Conservation (phyloP, 2,113 vertebrate species). For the Eolophus roseicapilla region DNA sequence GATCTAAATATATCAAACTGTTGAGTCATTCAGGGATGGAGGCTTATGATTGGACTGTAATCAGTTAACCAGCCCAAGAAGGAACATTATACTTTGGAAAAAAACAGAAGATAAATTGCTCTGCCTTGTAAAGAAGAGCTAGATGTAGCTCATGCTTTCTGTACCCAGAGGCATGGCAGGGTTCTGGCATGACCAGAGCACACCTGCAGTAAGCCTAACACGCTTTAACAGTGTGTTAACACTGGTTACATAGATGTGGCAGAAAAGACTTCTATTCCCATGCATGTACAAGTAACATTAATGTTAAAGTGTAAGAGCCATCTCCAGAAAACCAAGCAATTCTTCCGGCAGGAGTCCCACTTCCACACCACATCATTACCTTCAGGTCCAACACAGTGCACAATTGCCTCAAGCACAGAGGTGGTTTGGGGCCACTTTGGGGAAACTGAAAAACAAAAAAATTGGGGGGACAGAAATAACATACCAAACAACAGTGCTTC, state of each 20-base stretch:
- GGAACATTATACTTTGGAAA: not conserved
- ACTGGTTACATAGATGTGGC: not conserved
- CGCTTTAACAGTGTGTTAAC: not conserved
- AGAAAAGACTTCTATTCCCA: not conserved
- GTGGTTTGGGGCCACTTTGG: too few relatives aligned
- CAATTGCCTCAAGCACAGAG: not conserved
- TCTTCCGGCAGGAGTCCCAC: not conserved
- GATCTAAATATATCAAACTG: not conserved
- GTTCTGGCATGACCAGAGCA: not conserved
- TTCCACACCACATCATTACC: not conserved
- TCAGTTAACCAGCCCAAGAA: not conserved
- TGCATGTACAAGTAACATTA: not conserved
- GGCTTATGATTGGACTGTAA: too few relatives aligned
- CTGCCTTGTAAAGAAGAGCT: not conserved
- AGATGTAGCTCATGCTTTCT: not conserved
- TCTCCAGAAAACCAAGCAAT: not conserved
- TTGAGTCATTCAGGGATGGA: not conserved
- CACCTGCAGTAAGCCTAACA: not conserved
- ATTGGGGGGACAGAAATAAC: not conserved
- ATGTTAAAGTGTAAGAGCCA: not conserved
- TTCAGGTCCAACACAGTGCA: rapidly evolving
- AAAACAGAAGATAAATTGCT: not conserved
- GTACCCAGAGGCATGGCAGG: not conserved
- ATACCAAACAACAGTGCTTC: too few relatives aligned
- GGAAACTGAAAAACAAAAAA: not conserved